Conservation (phyloP, 2,888 invertebrate species). For the Pachydiplax longipennis region DNA sequence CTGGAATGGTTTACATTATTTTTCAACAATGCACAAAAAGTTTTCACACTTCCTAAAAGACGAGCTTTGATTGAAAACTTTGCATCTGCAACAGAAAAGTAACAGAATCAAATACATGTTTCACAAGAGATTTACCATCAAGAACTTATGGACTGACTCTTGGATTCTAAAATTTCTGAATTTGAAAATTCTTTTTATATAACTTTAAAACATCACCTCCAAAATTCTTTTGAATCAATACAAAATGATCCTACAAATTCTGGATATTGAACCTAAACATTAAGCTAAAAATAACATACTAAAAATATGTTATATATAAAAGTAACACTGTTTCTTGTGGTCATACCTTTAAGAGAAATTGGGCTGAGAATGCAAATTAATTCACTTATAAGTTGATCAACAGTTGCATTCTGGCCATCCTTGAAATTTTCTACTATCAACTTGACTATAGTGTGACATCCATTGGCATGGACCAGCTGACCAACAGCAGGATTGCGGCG, state of each 20-base stretch:
- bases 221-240: too few species aligned
- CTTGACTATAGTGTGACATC: conserved; percentile 67
- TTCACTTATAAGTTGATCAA: conserved; percentile 69
- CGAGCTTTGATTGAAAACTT: conserved; percentile 74
- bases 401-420: conserved; percentile 64
- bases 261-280: too few species aligned
- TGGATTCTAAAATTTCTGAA: too few species aligned
- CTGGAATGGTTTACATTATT: conserved; percentile 68
- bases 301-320: too few species aligned
- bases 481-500: conserved; percentile 65
- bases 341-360: conserved; percentile 1
- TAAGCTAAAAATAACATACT: too few species aligned
- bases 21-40: conserved; percentile 69
- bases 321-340: not conserved
- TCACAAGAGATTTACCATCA: not conserved
- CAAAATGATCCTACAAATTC: too few species aligned
- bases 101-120: not conserved
- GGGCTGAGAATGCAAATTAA: conserved; percentile 53
- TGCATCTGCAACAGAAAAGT: conserved; percentile 56
- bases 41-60: conserved; percentile 67
- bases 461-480: conserved; percentile 64
- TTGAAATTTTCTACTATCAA: conserved; percentile 63
- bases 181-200: too few species aligned
- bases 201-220: too few species aligned
- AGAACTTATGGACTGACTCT: too few species aligned